These are phyloP conservation scores for Coturnix japonica DNA, from an alignment of 2,113 vertebrate genomes.

Conservation along the genomic window DNA sequence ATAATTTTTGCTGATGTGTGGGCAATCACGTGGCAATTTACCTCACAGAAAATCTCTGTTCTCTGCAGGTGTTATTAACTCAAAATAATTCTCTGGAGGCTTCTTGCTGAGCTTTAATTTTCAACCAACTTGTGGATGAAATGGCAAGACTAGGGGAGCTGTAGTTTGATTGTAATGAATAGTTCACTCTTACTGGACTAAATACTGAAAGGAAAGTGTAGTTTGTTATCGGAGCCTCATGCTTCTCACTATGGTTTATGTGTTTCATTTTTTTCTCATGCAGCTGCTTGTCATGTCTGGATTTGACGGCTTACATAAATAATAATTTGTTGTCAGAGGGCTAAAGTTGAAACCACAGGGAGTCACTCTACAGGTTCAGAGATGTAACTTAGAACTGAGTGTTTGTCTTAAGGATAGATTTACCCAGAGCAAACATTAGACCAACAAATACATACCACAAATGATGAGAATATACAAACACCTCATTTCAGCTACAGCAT, in stretches of 20 bases:
- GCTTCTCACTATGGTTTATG: background rate
- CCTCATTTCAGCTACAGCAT: background rate
- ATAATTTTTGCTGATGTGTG: constrained; percentile 34
- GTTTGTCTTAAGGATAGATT: constrained; percentile 49
- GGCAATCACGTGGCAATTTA: constrained; percentile 29
- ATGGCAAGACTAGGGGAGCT: background rate
- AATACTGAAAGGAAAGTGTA: constrained; percentile 26
- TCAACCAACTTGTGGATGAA: constrained; percentile 36
- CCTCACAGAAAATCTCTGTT: constrained; percentile 64
- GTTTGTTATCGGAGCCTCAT: background rate
- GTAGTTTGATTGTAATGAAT: constrained; percentile 62
- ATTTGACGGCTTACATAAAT: constrained; percentile 47
- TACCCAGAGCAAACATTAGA: constrained; percentile 28
- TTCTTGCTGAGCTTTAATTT: constrained; percentile 34
- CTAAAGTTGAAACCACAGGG: constrained; percentile 54
- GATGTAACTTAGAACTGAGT: background rate
- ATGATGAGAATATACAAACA: constrained; percentile 15
- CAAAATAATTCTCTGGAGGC: constrained; percentile 23
- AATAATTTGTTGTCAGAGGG: constrained; percentile 51
- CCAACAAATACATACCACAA: constrained; percentile 19
- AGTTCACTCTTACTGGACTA: constrained; percentile 39
- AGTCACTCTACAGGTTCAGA: constrained; percentile 9
- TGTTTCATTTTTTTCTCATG: background rate
- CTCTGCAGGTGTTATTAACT: constrained; percentile 64
- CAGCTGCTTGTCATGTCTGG: constrained; percentile 6